Conservation (phyloP, 2,797 vertebrate genomes). For the Tolypeutes matacus region DNA sequence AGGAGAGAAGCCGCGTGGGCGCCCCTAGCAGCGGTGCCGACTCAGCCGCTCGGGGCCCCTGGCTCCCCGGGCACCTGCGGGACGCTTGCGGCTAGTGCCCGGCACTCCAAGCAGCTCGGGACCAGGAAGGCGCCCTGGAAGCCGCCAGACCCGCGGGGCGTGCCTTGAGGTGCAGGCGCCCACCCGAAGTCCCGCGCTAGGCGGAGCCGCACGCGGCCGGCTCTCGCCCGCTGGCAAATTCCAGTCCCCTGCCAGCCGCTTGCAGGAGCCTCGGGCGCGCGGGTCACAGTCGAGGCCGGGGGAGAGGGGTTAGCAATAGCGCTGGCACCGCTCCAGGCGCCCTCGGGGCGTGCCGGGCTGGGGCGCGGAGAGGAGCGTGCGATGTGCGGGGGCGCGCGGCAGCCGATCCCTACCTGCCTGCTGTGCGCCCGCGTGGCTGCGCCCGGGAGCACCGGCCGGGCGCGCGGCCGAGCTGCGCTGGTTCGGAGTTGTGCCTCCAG, state of each 20-base stretch:
- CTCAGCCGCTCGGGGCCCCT: not conserved
- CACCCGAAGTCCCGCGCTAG: not conserved
- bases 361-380: not conserved
- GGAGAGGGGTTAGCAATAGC: not conserved
- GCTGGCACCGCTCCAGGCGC: not conserved
- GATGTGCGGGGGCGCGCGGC: not conserved
- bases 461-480: conserved; percentile 51
- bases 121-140: not conserved
- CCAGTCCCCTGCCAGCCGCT: not conserved
- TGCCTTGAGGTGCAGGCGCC: not conserved
- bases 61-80: not conserved
- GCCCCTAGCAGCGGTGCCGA: not conserved
- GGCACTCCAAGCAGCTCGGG: not conserved
- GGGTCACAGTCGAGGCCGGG: not conserved
- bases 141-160: not conserved
- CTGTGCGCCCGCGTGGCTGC: conserved; percentile 49
- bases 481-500: conserved; percentile 32
- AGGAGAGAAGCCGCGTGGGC: not conserved
- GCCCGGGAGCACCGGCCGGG: conserved; percentile 42
- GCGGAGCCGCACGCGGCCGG: not conserved
- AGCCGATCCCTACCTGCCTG: conserved; percentile 66
- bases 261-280: not conserved
- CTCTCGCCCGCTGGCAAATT: not conserved
- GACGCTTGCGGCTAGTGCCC: not conserved
- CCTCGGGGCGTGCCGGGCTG: not conserved